A percentile compares a stretch with the other conserved stretches of the same genome.
phyloP scores from a whole-genome alignment of 2,888 invertebrate species.

The Galeopsomyia nigrocyanea region DNA sequence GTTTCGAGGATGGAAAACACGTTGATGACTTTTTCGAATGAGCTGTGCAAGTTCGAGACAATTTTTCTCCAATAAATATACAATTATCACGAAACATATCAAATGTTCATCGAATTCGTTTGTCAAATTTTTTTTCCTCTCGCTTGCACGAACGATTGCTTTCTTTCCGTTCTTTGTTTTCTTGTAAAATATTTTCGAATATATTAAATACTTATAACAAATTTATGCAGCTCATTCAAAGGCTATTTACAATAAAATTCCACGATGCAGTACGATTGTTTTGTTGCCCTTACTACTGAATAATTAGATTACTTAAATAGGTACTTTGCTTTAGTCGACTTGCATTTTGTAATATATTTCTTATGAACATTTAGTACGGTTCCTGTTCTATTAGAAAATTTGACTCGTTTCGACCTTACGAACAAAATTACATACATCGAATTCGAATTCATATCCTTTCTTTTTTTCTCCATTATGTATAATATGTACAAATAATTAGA shows the following conservation, averaged over 20 bases:
- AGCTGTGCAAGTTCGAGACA: conserved; percentile 26
- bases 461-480: conserved; percentile 41
- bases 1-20: conserved; percentile 6
- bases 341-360: conserved; percentile 27
- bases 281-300: conserved; percentile 2
- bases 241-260: conserved; percentile 40
- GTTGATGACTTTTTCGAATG: conserved; percentile 26
- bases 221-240: conserved; percentile 41
- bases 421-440: conserved; percentile 45
- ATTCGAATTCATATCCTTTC: conserved; percentile 40
- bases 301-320: conserved; percentile 21
- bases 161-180: conserved; percentile 9
- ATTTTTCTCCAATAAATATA: conserved; percentile 17
- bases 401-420: conserved; percentile 18
- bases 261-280: conserved; percentile 13
- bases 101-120: conserved; percentile 22
- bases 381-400: conserved; percentile 21
- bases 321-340: conserved; percentile 4
- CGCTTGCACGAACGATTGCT: conserved; percentile 24
- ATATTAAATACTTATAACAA: conserved; percentile 42
- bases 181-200: conserved; percentile 30
- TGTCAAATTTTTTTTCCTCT: neutral
- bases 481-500: conserved; percentile 45
- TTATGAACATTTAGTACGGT: conserved; percentile 32
- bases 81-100: conserved; percentile 17